Conservation (phyloP, 2,888 invertebrate genomes). For the Philaethria dido region DNA sequence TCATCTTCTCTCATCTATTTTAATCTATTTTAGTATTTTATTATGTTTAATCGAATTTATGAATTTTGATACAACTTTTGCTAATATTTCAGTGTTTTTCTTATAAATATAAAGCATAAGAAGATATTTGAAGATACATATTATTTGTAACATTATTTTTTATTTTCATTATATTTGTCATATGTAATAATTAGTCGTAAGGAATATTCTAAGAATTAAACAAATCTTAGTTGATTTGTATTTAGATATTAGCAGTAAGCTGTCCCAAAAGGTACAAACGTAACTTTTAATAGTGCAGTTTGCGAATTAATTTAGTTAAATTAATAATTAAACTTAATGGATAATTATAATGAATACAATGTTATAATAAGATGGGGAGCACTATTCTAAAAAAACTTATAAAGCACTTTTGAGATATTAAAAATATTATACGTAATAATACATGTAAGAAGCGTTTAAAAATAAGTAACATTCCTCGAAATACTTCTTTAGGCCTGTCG, state of each 20-base stretch:
- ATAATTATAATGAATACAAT: slow-evolving; percentile 9
- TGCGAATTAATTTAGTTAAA: slow-evolving; percentile 18
- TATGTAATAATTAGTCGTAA: neutral
- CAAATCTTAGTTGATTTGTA: neutral
- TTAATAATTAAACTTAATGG: slow-evolving; percentile 12
- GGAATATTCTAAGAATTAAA: neutral
- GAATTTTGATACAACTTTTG: no score
- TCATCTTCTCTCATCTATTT: no score
- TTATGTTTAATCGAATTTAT: no score
- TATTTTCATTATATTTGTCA: neutral
- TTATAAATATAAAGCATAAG: neutral
- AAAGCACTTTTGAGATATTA: slow-evolving; percentile 8
- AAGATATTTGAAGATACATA: neutral
- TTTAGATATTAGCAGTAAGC: slow-evolving; percentile 10
- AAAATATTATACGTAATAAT: neutral
- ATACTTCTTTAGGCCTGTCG: no score
- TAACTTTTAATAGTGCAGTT: slow-evolving; percentile 14
- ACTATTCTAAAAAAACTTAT: neutral
- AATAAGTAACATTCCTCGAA: slow-evolving; percentile 5
- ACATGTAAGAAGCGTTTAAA: neutral
- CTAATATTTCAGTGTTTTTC: neutral
- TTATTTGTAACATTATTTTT: neutral
- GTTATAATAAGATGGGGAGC: slow-evolving; percentile 2
- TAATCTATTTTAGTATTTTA: neutral
- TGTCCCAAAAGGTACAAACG: slow-evolving; percentile 9